These are phyloP conservation scores for Hydriomena furcata DNA, from an alignment of 2,888 invertebrate genomes.

Conservation along the genomic window DNA sequence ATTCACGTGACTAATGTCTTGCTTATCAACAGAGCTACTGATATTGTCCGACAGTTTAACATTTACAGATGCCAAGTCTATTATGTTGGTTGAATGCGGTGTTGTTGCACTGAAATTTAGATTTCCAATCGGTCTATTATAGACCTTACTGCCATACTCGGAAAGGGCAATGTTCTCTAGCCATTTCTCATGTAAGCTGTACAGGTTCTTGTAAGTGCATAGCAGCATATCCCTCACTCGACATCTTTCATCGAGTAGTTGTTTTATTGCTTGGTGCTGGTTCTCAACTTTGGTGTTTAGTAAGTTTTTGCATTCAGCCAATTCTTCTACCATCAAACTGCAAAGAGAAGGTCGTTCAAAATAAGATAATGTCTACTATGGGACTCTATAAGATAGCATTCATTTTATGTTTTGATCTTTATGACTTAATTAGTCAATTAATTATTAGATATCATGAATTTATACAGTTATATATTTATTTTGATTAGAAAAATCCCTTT, in stretches of 20 bases:
- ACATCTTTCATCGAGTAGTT: conserved; percentile 87
- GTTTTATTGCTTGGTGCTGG: conserved; percentile 87
- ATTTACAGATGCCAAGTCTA: conserved; percentile 85
- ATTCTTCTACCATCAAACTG: conserved; percentile 96
- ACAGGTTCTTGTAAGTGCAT: conserved; percentile 85
- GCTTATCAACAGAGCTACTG: conserved; percentile 69
- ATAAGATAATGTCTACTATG: no score
- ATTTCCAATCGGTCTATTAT: conserved; percentile 75
- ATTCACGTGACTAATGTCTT: conserved; percentile 69
- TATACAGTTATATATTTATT: no score
- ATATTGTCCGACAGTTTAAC: conserved; percentile 86
- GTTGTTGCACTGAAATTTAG: conserved; percentile 73
- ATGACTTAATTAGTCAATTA: no score
- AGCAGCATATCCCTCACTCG: conserved; percentile 85
- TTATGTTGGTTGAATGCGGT: conserved; percentile 83
- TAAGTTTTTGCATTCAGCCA: conserved; percentile 93
- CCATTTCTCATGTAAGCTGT: conserved; percentile 75
- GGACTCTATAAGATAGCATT: no score
- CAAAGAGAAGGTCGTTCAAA: conserved; percentile 39
- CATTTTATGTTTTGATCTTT: no score
- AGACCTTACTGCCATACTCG: conserved; percentile 64
- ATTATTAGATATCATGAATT: no score
- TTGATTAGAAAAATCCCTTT: no score
- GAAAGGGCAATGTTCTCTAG: conserved; percentile 72
- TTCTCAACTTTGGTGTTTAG: conserved; percentile 88